These are phyloP conservation scores for Lepidothrix coronata DNA, from an alignment of 2,113 vertebrate genomes.

Conservation along the genomic window DNA sequence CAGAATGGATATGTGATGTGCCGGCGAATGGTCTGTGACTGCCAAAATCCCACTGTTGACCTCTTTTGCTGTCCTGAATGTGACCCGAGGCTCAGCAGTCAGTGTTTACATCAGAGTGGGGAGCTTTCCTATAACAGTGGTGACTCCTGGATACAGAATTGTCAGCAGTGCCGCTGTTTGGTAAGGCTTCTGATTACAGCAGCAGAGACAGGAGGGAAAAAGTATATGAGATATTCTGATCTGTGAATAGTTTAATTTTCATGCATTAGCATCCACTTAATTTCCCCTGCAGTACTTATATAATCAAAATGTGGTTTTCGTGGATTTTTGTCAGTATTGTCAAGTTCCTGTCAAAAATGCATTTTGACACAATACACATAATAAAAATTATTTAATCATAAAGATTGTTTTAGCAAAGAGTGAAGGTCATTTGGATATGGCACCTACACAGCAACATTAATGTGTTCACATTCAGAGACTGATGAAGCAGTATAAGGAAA, in stretches of 20 bases:
- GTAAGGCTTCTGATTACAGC: constrained; percentile 72
- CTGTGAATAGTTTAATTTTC: neutral
- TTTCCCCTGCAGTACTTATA: neutral
- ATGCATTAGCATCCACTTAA: neutral
- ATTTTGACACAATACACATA: neutral
- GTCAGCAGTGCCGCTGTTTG: constrained; percentile 96
- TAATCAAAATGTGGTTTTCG: neutral
- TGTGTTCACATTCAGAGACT: neutral
- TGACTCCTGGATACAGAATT: constrained; percentile 94
- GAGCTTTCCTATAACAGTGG: constrained; percentile 90
- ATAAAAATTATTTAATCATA: neutral
- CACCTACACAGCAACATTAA: neutral
- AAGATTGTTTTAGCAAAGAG: neutral
- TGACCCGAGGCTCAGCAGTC: constrained; percentile 92
- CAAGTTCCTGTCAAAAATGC: neutral
- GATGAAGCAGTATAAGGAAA: neutral
- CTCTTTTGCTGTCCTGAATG: constrained; percentile 98
- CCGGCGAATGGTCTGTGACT: constrained; percentile 97
- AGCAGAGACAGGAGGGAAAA: neutral
- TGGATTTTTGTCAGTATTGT: neutral
- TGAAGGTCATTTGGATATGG: neutral
- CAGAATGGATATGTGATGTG: constrained; percentile 95
- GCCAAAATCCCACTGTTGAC: constrained; percentile 94
- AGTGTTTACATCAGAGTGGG: constrained; percentile 93
- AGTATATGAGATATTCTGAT: neutral